Evolutionary conservation across 2,888 invertebrate species (phyloP), one percentile per base, ranked within the genome.

Genomic region (Brachyopa scutellaris): DNA sequence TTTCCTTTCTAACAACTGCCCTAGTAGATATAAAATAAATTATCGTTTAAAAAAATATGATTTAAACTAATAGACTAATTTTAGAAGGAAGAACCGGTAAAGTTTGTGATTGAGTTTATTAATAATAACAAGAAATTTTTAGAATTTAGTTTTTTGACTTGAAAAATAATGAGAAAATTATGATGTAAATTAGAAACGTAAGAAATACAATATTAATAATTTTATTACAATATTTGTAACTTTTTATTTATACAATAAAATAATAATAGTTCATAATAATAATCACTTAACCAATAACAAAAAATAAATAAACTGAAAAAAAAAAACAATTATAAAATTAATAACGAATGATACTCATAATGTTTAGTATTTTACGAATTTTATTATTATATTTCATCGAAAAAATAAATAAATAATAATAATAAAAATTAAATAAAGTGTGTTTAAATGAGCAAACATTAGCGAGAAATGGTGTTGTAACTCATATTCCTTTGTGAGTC

Each of bases 281-380:
- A 15, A 8, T n/a, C n/a, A n/a, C n/a, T n/a, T n/a, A n/a, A n/a
- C n/a, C n/a, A n/a, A n/a, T 62, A 49, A 62, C 23, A 31, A 36
- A 7, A 29, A 4, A n/a, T 15, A 13, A 26, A n/a, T 19, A 2
- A 59, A 40, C 15, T 13, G 21, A 59, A 59, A n/a, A 45, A 45
- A 40, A 29, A 67, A 51, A 8, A 45, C 31, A 47, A 9, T 36
- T 38, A 23, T 70, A 70, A 70, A 72, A 64, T 72, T 85, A 85
- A 85, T 78, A 87, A 87, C 86, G 86, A 88, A 87, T 87, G 89
- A 88, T 88, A 89, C 88, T 89, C 89, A 88, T 88, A 88, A 55
- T 80, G 79, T 76, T 76, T 85, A 78, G 84, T 83, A 72, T 70
- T 64, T 62, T 84, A 85, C 85, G 84, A 74, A 74, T 74, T 74